A percentile compares a stretch with the other conserved stretches of the same genome.
These are phyloP conservation scores for Ophthalmolycus amberensis DNA, from an alignment of 2,113 vertebrate species.

Conservation along the genomic window DNA sequence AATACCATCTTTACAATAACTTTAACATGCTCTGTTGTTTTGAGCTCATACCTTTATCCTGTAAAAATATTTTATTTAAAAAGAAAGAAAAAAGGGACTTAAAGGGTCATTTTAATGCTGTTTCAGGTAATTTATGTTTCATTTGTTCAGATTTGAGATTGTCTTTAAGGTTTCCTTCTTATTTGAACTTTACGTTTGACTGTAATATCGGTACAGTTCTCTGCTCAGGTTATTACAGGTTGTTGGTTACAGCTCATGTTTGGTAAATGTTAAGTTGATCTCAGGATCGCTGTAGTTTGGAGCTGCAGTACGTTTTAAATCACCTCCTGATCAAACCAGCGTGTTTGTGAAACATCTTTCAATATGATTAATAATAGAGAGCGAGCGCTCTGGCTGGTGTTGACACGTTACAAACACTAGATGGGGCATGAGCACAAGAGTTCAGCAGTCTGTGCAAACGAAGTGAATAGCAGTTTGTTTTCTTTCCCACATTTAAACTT, in stretches of 20 bases:
- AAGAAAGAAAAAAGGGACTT: too few relatives aligned
- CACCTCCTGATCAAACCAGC: too few relatives aligned
- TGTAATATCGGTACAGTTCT: background rate
- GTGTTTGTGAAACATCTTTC: too few relatives aligned
- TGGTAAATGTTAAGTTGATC: background rate
- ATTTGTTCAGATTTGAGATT: background rate
- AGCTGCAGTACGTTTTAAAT: background rate
- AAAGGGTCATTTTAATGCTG: too few relatives aligned
- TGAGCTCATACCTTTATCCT: background rate
- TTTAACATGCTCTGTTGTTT: background rate
- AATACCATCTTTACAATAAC: background rate
- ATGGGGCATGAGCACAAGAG: constrained; percentile 9
- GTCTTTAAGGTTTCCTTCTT: background rate
- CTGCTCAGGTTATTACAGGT: background rate
- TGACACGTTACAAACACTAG: constrained; percentile 14
- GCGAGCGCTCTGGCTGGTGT: background rate
- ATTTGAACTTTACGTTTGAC: background rate
- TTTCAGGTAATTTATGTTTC: background rate
- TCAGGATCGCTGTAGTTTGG: background rate
- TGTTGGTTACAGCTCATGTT: background rate
- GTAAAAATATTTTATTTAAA: background rate
- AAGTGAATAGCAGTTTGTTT: background rate
- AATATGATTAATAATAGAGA: background rate
- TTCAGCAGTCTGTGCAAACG: background rate
- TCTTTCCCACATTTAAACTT: background rate